Conservation (phyloP, 2,888 invertebrate species). For the Vanessa cardui region DNA sequence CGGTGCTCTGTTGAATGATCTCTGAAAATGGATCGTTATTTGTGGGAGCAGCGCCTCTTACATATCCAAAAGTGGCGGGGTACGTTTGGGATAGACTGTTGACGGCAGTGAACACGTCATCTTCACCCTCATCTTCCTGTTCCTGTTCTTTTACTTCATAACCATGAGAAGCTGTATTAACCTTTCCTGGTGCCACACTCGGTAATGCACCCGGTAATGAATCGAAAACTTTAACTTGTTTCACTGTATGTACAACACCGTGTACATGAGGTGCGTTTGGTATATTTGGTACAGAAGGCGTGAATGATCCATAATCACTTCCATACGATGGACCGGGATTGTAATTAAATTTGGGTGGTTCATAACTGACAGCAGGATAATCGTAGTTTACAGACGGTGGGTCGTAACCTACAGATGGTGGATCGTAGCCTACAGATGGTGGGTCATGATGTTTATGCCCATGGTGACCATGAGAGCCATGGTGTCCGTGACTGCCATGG, state of each 20-base stretch:
- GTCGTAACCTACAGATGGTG: slow-evolving; percentile 49
- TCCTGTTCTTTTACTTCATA: slow-evolving; percentile 75
- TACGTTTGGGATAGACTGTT: slow-evolving; percentile 63
- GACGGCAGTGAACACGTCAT: slow-evolving; percentile 63
- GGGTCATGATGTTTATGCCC: slow-evolving; percentile 52
- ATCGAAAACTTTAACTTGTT: slow-evolving; percentile 73
- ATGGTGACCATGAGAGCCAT: slow-evolving; percentile 52
- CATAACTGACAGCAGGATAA: slow-evolving; percentile 45
- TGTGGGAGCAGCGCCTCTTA: slow-evolving; percentile 55
- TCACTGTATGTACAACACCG: slow-evolving; percentile 67
- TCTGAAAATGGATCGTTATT: slow-evolving; percentile 58
- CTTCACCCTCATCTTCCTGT: slow-evolving; percentile 65
- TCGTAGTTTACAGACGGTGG: slow-evolving; percentile 50
- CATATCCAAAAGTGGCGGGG: slow-evolving; percentile 63
- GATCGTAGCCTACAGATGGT: slow-evolving; percentile 49
- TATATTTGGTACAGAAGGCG: slow-evolving; percentile 55
- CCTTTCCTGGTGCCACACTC: slow-evolving; percentile 17
- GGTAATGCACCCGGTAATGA: slow-evolving; percentile 64
- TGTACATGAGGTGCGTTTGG: slow-evolving; percentile 53
- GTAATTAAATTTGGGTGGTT: slow-evolving; percentile 43
- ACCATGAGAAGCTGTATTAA: slow-evolving; percentile 48
- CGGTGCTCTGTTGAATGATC: slow-evolving; percentile 53
- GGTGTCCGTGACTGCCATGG: slow-evolving; percentile 45
- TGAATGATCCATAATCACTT: slow-evolving; percentile 57
- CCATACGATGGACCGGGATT: slow-evolving; percentile 53